Base-by-base conservation (phyloP, 2,888 invertebrate genomes). In the Microctonus aethiopoides region DNA sequence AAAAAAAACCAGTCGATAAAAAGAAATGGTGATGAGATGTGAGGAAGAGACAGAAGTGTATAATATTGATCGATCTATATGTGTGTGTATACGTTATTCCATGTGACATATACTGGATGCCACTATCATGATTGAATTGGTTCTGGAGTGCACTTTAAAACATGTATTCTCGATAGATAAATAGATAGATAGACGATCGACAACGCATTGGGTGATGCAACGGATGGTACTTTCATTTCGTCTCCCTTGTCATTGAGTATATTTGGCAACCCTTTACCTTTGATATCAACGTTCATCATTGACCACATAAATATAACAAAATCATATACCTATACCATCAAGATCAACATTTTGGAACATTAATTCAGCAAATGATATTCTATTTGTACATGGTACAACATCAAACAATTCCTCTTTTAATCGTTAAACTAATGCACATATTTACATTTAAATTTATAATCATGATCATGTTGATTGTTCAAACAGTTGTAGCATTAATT, bases 91-190 rank as follows among this genome's bases (percentile, higher is more conserved):
- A 22, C 24, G 16, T 41, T 52, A 26, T 22, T 71, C 60, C 20
- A 66, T 57, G 32, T 63, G 24, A 39, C 20, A 41, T 60, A 34
- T 6, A 54, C 61, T 39, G 41, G 60, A 46, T 29, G 46, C 59
- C 46, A 26, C 22, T 36, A 56, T 59, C 63, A 52, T 73, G 68
- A 75, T 75, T 74, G 70, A 72, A 74, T 75, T 73, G 67, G 61
- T 52, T 20, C 70, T 54, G 24, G 64, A 74, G 72, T 74, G 72
- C 72, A 74, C 74, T 75, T 72, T 52, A 74, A 74, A 75, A 72
- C 57, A 67, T 65, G 64, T 32, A 62, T 29, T 54, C 41, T 52
- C 51, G n/a, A n/a, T n/a, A n/a, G n/a, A n/a, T n/a, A n/a, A n/a
- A n/a, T n/a, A n/a, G 34, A 59, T 59, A 39, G 36, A 60, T 20